Base-by-base conservation (phyloP, 2,888 invertebrate species). In the Onchidella celtica region DNA sequence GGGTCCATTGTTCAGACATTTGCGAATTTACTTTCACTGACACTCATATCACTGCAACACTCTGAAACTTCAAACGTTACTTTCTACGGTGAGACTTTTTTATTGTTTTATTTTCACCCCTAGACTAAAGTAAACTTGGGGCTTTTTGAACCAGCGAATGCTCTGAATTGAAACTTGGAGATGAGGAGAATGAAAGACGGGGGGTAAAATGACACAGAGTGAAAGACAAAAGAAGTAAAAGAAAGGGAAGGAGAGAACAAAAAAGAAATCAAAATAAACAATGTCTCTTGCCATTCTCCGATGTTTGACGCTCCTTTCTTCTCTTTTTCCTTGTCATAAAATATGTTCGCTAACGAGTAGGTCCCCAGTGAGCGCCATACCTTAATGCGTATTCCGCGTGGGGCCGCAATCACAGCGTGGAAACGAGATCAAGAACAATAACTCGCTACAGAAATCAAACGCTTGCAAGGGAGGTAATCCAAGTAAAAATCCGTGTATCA, bases 401-500 rank as follows among this genome's bases (percentile, higher is more conserved):
- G 75, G 34, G 11, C 47, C 17, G 24, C 40, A 36, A 40, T 75
- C 75, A 32, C 63, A 63, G 75, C 40, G 32, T 32, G 65, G 75
- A 40, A 47, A 40, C 47, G 63, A 17, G 75, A 75, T 47, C 75
- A 75, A n/a, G 75, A n/a, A 75, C 75, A 75, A 75, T 75, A 63
- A 75, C 36, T 65, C 65, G 65, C 75, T 75, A 38, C 75, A 75
- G 75, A 75, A 75, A 75, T 75, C 75, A 75, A 75, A 75, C 75
- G 75, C 75, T 63, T 75, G 75, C 17, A 75, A 69, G 78, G 57
- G 78, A 78, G 78, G 68, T 68, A 78, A 78, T 78, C 78, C 78
- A 78, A 78, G 78, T 78, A 78, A 78, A 78, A 78, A 78, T 36
- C 59, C 69, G 69, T 78, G 78, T 78, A 78, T 63, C 65, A 61